Conservation (phyloP, 2,888 invertebrate species). For the Lymantria dispar region DNA sequence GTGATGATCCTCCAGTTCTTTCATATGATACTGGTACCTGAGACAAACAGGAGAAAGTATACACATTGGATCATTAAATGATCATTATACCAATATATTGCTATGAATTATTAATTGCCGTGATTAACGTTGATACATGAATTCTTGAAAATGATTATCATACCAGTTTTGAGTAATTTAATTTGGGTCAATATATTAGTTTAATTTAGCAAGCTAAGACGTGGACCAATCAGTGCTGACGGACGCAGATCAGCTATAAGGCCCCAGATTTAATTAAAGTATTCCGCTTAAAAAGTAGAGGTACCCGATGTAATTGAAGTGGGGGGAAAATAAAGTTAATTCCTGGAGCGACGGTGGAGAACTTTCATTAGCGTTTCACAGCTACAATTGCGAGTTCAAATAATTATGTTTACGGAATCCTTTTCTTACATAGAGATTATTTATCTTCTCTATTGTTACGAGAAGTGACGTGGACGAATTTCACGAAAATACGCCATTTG, state of each 20-base stretch:
- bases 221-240: conserved; percentile 30
- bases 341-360: conserved; percentile 59
- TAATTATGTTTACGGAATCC: conserved; percentile 81
- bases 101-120: too few relatives aligned
- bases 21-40: too few relatives aligned
- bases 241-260: conserved; percentile 45
- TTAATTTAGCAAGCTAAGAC: conserved; percentile 38
- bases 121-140: too few relatives aligned
- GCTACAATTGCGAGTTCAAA: conserved; percentile 79
- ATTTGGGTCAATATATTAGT: conserved; percentile 3
- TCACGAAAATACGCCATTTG: conserved; percentile 79
- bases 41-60: too few relatives aligned
- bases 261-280: conserved; percentile 67
- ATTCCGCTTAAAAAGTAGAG: conserved; percentile 64
- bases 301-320: conserved; percentile 60
- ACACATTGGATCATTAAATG: too few relatives aligned
- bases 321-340: conserved; percentile 67
- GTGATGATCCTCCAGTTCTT: too few relatives aligned
- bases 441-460: conserved; percentile 78
- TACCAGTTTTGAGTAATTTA: background rate
- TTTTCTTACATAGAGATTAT: conserved; percentile 80
- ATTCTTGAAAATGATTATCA: too few relatives aligned
- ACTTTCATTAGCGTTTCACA: conserved; percentile 75
- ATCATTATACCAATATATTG: too few relatives aligned
- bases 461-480: conserved; percentile 80